phyloP scores from a whole-genome alignment of 1,140 invertebrate genomes.

The Drosophila repleta region DNA sequence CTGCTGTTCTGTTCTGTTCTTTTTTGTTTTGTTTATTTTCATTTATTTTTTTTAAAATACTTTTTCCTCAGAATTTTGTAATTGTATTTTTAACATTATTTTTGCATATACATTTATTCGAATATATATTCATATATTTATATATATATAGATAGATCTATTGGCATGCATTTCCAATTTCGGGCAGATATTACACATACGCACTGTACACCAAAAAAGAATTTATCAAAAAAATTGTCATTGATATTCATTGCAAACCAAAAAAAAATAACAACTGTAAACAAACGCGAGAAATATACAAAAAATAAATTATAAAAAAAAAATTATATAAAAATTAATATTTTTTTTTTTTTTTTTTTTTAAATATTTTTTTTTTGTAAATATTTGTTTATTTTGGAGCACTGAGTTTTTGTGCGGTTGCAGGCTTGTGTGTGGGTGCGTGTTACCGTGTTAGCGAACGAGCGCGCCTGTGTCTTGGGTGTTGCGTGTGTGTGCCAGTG shows the following conservation, averaged over 20 bases:
- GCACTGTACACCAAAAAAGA: constrained; percentile 75
- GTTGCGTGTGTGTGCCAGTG: constrained; percentile 11
- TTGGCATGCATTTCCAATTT: constrained; percentile 12
- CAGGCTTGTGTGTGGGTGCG: constrained; percentile 10
- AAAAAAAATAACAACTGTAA: constrained; percentile 2
- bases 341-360: constrained; percentile 12
- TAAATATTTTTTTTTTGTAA: constrained; percentile 7
- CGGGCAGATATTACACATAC: constrained; percentile 61
- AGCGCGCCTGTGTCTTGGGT: neutral
- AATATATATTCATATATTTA: too few relatives aligned
- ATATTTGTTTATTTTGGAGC: constrained; percentile 18
- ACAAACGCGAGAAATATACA: constrained; percentile 5
- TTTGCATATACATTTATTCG: constrained; percentile 6
- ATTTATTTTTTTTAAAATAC: constrained; percentile 12
- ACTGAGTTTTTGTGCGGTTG: constrained; percentile 29
- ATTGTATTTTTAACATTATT: constrained; percentile 16
- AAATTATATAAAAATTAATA: neutral
- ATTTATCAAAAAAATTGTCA: constrained; percentile 55
- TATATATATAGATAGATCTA: neutral
- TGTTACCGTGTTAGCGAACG: constrained; percentile 9
- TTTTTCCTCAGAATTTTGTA: constrained; percentile 25
- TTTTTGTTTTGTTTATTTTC: too few relatives aligned
- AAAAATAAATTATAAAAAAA: neutral
- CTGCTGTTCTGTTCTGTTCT: too few relatives aligned
- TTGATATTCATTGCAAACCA: neutral